A percentile compares a stretch with the other conserved stretches of the same genome.
Evolutionary conservation across 2,797 vertebrate species (phyloP).

Genomic region (Acipenser ruthenus): DNA sequence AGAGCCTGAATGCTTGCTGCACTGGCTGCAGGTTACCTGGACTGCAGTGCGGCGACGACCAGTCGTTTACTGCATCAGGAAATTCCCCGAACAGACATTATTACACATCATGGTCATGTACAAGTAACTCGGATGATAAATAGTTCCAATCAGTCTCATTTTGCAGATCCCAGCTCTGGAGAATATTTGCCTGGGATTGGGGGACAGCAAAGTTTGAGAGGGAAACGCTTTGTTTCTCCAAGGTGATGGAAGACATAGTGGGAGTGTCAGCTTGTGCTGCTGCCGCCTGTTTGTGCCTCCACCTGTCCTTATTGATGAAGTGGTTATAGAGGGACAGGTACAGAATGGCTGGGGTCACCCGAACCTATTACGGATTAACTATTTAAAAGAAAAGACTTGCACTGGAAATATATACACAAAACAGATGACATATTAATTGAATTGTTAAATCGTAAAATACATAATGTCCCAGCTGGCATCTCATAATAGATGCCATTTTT

Average conservation of each 20-base stretch:
- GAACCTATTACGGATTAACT: constrained; percentile 33
- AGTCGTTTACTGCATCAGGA: constrained; percentile 36
- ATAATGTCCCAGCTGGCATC: constrained; percentile 16
- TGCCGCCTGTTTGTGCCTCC: constrained; percentile 25
- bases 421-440: constrained; percentile 64
- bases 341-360: constrained; percentile 23
- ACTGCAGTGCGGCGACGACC: constrained; percentile 35
- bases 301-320: constrained; percentile 33
- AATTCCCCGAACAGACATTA: constrained; percentile 27
- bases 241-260: constrained; percentile 52
- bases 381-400: constrained; percentile 36
- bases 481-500: constrained; percentile 59
- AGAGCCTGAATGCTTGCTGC: constrained; percentile 39
- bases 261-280: constrained; percentile 54
- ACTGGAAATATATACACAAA: constrained; percentile 39
- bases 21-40: constrained; percentile 42
- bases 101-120: constrained; percentile 17
- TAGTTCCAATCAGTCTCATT: constrained; percentile 68
- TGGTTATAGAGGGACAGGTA: constrained; percentile 11
- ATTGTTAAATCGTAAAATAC: constrained; percentile 19
- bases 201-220: constrained; percentile 14
- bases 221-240: constrained; percentile 43
- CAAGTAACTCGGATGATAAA: constrained; percentile 57
- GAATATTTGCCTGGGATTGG: constrained; percentile 46
- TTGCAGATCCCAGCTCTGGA: constrained; percentile 57